Conservation (phyloP, 2,797 vertebrate species). For the Phalanger gymnotis region DNA sequence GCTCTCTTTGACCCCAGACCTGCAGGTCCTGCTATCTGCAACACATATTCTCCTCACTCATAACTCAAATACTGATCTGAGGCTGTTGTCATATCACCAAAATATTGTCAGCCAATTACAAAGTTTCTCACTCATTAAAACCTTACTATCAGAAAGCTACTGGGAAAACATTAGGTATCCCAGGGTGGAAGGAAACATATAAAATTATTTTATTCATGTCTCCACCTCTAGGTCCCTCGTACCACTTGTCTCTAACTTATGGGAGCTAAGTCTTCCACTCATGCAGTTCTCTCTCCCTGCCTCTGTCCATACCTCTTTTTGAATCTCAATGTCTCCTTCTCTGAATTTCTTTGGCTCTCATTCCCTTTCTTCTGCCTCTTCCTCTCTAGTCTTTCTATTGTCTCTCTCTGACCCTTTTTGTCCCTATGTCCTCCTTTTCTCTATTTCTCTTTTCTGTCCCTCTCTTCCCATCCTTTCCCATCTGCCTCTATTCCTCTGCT, state of each 20-base stretch:
- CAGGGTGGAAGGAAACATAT: background rate
- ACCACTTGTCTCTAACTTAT: constrained; percentile 1
- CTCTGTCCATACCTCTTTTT: no score
- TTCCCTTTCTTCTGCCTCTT: background rate
- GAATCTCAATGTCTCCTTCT: background rate
- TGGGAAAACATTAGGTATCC: background rate
- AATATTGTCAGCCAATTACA: background rate
- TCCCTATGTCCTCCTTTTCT: background rate
- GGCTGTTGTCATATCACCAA: background rate
- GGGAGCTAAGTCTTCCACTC: background rate
- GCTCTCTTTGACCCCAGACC: background rate
- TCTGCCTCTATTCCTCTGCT: no score
- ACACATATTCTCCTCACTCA: background rate
- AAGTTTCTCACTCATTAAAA: background rate
- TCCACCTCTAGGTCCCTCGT: constrained; percentile 19
- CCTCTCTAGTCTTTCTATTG: background rate
- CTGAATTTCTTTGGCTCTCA: background rate
- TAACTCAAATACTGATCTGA: background rate
- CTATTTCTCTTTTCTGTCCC: background rate
- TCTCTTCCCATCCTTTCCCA: no score
- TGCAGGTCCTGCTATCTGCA: background rate
- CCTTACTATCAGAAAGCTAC: background rate
- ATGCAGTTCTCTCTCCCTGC: background rate
- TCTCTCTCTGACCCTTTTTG: background rate
- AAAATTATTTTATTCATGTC: background rate